Evolutionary conservation across 1,140 invertebrate species (phyloP), one percentile per base, ranked within the genome.

Genomic region (Pseudomyrmex concolor): DNA sequence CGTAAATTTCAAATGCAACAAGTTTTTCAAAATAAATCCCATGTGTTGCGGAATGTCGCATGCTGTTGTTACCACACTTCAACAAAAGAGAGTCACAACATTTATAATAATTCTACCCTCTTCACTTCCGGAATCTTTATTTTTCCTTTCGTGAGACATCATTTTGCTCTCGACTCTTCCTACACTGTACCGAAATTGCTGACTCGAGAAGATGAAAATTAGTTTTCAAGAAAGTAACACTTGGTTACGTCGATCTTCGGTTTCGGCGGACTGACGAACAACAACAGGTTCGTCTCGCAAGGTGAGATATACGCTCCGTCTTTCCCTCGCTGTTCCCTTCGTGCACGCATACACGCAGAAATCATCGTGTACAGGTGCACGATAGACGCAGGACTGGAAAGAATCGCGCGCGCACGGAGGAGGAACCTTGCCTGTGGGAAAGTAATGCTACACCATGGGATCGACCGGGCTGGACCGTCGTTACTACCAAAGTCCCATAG

Each of bases 381-480:
- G 71, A 91, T 89, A 81, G 88, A 89, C 85, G 87, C 87, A 68
- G 54, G 73, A 76, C 70, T 84, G 68, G 78, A 50, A 74, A 85
- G 84, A 91, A 88, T 89, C 71, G 87, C 89, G 76, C 88, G 83
- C 83, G 76, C 81, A 84, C 71, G 64, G 51, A 83, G 78, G 78
- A 89, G 77, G 84, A 88, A 80, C 19, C 10, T 62, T 67, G 87
- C 87, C 91, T 93, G 93, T 94, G 93, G 93, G 93, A 94, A 94
- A 93, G 93, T 93, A 93, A 94, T 88, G 91, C 90, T 91, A 94
- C 91, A 94, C 93, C 93, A 93, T 93, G 92, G 88, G 92, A 93
- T 88, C 90, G 87, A 84, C 85, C 85, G 55, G 86, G 57, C 89
- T 92, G 93, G 92, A 93, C 93, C 92, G 91, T 83, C 86, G 89